Evolutionary conservation across 1,140 invertebrate genomes (phyloP).

Genomic region (Grapholita molesta): DNA sequence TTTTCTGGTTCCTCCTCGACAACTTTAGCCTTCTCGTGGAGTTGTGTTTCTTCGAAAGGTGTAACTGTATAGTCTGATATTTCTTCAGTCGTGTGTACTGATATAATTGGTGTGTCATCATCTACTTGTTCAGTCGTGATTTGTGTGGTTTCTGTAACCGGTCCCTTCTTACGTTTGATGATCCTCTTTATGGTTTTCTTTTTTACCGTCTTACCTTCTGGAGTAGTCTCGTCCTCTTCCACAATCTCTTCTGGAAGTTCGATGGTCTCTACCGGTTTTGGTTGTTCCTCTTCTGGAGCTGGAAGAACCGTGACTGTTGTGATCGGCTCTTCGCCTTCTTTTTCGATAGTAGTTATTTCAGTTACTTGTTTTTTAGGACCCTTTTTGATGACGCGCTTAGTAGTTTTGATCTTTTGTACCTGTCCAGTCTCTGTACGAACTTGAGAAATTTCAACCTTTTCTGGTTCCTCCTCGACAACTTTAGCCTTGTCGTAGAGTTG

Average conservation of each 20-base stretch:
- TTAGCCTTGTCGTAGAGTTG: slow-evolving; percentile 17
- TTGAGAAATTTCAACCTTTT: slow-evolving; percentile 37
- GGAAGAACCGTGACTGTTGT: slow-evolving; percentile 31
- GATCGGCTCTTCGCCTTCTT: slow-evolving; percentile 47
- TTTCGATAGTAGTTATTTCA: slow-evolving; percentile 45
- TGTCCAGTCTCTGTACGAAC: slow-evolving; percentile 52
- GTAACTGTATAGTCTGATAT: background rate
- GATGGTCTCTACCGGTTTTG: background rate
- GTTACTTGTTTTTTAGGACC: slow-evolving; percentile 36
- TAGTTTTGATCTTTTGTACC: slow-evolving; percentile 60
- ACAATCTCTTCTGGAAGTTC: slow-evolving; percentile 22
- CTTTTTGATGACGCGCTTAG: slow-evolving; percentile 39
- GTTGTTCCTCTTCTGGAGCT: slow-evolving; percentile 13
- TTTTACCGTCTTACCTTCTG: background rate
- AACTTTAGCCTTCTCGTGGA: slow-evolving; percentile 38
- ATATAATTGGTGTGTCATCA: slow-evolving; percentile 5
- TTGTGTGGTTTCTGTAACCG: background rate
- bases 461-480: slow-evolving; percentile 53
- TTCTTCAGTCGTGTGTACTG: slow-evolving; percentile 1
- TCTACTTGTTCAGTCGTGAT: slow-evolving; percentile 2
- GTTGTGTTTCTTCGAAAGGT: background rate
- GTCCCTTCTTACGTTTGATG: background rate
- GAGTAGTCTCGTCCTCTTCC: background rate
- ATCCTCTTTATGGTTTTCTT: background rate
- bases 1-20: slow-evolving; percentile 57